Conservation (phyloP, 2,888 invertebrate species). For the Agriopis marginaria region DNA sequence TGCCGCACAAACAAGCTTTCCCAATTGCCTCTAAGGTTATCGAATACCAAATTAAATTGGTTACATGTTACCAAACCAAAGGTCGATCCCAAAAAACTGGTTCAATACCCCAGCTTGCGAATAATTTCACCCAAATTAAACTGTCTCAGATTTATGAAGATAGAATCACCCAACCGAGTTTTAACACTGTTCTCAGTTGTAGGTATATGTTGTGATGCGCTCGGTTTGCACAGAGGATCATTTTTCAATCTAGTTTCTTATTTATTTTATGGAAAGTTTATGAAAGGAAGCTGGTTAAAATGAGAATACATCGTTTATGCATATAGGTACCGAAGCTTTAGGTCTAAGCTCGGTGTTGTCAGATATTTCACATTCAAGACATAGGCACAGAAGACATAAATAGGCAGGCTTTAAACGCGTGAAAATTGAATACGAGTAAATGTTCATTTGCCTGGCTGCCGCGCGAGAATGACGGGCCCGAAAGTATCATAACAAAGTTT, state of each 20-base stretch:
- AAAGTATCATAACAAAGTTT: slow-evolving; percentile 51
- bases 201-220: slow-evolving; percentile 12
- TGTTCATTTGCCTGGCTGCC: slow-evolving; percentile 25
- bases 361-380: not conserved
- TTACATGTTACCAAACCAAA: slow-evolving; percentile 63
- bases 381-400: not conserved
- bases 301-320: slow-evolving; percentile 31
- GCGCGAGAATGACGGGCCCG: slow-evolving; percentile 34
- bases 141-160: slow-evolving; percentile 38
- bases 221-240: slow-evolving; percentile 38
- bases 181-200: not conserved
- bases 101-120: slow-evolving; percentile 41
- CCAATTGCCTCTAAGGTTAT: slow-evolving; percentile 77
- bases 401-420: not conserved
- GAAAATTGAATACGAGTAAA: slow-evolving; percentile 9
- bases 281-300: slow-evolving; percentile 34
- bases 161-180: slow-evolving; percentile 11
- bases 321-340: not conserved
- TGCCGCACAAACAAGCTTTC: slow-evolving; percentile 76
- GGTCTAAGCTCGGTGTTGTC: not conserved
- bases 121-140: slow-evolving; percentile 40
- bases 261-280: slow-evolving; percentile 40
- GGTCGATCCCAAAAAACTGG: slow-evolving; percentile 55
- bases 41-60: slow-evolving; percentile 80
- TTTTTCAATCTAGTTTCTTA: slow-evolving; percentile 44